These are phyloP conservation scores for Labrus mixtus DNA, from an alignment of 2,113 vertebrate species.

Conservation along the genomic window DNA sequence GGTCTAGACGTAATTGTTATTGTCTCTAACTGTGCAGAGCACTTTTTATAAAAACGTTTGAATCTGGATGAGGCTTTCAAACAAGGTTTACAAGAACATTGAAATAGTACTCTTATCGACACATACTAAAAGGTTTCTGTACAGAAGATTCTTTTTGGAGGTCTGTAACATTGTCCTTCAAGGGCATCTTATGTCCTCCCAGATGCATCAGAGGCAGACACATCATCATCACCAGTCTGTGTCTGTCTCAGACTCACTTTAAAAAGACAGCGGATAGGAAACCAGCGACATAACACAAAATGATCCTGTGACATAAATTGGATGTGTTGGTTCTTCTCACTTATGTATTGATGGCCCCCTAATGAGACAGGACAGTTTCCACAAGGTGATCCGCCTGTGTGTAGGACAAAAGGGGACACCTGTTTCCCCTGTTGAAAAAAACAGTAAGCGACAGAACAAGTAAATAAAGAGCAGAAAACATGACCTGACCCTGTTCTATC, in stretches of 20 bases:
- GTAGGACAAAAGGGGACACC: conserved; percentile 36
- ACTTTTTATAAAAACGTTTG: too few species aligned
- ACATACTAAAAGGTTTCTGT: too few species aligned
- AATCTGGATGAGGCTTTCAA: too few species aligned
- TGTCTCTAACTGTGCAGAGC: too few species aligned
- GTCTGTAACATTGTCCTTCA: too few species aligned
- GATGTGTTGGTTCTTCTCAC: conserved; percentile 1
- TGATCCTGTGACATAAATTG: neutral
- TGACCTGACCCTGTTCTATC: conserved; percentile 56
- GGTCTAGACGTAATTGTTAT: too few species aligned
- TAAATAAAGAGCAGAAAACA: conserved; percentile 75
- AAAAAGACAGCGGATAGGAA: neutral
- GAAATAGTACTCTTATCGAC: neutral
- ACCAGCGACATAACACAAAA: neutral
- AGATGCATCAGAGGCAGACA: neutral
- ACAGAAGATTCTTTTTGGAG: neutral
- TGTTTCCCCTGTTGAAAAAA: conserved; percentile 56
- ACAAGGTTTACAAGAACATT: neutral
- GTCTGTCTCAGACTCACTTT: too few species aligned
- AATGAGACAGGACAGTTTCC: conserved; percentile 11
- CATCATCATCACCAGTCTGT: too few species aligned
- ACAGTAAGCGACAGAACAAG: conserved; percentile 67
- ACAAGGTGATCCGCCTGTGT: neutral
- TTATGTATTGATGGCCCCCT: neutral
- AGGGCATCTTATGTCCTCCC: neutral